phyloP scores from a whole-genome alignment of 1,140 invertebrate species.

The Heliconius melpomene region DNA sequence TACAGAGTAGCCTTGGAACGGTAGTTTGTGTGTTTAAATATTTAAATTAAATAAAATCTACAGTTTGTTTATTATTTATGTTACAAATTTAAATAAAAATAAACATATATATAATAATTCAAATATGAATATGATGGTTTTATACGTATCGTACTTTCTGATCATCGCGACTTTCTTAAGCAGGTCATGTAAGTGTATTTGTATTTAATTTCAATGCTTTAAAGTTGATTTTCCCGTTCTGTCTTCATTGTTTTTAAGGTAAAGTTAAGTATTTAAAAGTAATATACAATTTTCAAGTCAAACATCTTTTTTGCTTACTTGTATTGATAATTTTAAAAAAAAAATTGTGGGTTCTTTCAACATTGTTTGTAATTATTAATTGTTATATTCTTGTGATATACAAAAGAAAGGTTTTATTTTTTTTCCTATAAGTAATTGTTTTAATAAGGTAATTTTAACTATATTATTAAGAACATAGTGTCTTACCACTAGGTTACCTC shows the following conservation, averaged over 20 bases:
- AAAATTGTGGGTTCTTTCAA: no score
- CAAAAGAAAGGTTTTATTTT: no score
- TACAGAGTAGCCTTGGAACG: conserved; percentile 11
- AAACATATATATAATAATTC: neutral
- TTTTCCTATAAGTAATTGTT: no score
- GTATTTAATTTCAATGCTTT: conserved; percentile 2
- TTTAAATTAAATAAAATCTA: conserved; percentile 1
- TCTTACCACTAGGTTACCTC: no score
- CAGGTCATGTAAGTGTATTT: conserved; percentile 2
- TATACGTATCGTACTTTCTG: neutral
- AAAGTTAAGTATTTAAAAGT: neutral
- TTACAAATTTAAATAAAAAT: neutral
- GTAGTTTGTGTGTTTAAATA: conserved; percentile 26
- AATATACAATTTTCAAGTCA: neutral
- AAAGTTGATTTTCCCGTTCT: conserved; percentile 1
- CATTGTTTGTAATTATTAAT: no score
- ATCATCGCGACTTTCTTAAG: neutral
- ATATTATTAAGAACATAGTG: no score
- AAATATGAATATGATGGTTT: conserved; percentile 14
- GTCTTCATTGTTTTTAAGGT: neutral
- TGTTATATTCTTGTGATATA: no score
- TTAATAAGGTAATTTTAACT: no score
- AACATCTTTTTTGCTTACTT: neutral
- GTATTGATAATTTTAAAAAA: no score
- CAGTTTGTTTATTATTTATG: neutral